phyloP scores from a whole-genome alignment of 2,113 vertebrate species.

The Eonycteris spelaea region DNA sequence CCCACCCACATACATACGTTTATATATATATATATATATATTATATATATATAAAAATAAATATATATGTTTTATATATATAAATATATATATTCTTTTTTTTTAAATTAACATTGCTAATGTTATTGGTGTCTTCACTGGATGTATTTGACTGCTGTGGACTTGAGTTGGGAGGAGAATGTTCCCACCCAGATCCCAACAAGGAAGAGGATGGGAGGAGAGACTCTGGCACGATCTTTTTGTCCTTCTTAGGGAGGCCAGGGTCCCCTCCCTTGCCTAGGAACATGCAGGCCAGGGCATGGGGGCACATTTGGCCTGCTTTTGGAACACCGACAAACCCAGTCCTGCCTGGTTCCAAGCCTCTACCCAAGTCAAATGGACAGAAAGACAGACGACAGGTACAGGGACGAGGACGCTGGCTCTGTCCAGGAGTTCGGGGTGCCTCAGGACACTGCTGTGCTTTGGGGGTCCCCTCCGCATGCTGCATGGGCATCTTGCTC shows the following conservation, averaged over 20 bases:
- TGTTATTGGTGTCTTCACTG: slow-evolving; percentile 89
- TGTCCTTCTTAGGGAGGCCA: slow-evolving; percentile 28
- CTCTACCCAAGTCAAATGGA: slow-evolving; percentile 37
- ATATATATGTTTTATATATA: slow-evolving; percentile 83
- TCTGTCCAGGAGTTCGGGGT: slow-evolving; percentile 37
- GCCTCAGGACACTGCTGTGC: slow-evolving; percentile 48
- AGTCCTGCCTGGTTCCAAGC: slow-evolving; percentile 62
- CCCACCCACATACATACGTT: slow-evolving; percentile 85
- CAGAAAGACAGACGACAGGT: slow-evolving; percentile 36
- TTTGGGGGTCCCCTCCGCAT: slow-evolving; percentile 7
- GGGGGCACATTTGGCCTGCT: slow-evolving; percentile 64
- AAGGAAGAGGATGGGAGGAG: slow-evolving; percentile 71
- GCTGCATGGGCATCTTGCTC: slow-evolving; percentile 11
- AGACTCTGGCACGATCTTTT: neutral
- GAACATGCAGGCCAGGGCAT: slow-evolving; percentile 47
- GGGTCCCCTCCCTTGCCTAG: slow-evolving; percentile 37
- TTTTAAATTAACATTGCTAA: slow-evolving; percentile 87
- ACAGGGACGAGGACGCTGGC: slow-evolving; percentile 34
- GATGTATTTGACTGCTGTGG: slow-evolving; percentile 89
- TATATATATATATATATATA: slow-evolving; percentile 84
- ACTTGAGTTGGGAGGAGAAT: slow-evolving; percentile 83
- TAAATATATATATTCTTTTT: slow-evolving; percentile 82
- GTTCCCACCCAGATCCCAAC: slow-evolving; percentile 67
- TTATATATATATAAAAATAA: slow-evolving; percentile 82
- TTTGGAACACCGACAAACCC: slow-evolving; percentile 68